These are phyloP conservation scores for Coregonus suidteri DNA, from an alignment of 2,797 vertebrate genomes.

Conservation along the genomic window DNA sequence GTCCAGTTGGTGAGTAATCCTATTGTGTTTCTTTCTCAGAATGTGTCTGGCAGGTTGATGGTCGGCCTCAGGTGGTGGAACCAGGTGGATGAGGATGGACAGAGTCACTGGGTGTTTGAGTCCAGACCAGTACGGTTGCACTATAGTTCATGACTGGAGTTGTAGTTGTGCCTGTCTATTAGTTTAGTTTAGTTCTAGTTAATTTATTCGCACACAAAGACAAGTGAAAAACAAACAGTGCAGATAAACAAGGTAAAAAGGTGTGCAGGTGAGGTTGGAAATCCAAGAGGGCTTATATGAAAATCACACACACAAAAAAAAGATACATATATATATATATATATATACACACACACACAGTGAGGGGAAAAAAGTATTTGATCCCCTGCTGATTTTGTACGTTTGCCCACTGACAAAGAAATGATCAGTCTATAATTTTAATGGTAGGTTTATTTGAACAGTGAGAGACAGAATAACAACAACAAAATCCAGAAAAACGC, in stretches of 20 bases:
- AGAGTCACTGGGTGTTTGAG: conserved; percentile 92
- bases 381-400: no score
- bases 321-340: no score
- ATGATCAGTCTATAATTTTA: no score
- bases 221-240: neutral
- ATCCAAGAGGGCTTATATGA: neutral
- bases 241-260: neutral
- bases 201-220: no score
- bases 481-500: no score
- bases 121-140: conserved; percentile 80
- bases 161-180: neutral
- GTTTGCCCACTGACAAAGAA: no score
- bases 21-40: conserved; percentile 65
- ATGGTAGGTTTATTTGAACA: no score
- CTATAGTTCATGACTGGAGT: conserved; percentile 9
- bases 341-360: no score
- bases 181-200: neutral
- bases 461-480: no score
- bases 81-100: conserved; percentile 90
- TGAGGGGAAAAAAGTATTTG: no score
- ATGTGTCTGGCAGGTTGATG: conserved; percentile 90
- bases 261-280: neutral
- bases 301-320: neutral
- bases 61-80: conserved; percentile 98
- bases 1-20: no score